Evolutionary conservation across 2,797 vertebrate species (phyloP), one percentile per base, ranked within the genome.

Genomic region (Momotus momota): DNA sequence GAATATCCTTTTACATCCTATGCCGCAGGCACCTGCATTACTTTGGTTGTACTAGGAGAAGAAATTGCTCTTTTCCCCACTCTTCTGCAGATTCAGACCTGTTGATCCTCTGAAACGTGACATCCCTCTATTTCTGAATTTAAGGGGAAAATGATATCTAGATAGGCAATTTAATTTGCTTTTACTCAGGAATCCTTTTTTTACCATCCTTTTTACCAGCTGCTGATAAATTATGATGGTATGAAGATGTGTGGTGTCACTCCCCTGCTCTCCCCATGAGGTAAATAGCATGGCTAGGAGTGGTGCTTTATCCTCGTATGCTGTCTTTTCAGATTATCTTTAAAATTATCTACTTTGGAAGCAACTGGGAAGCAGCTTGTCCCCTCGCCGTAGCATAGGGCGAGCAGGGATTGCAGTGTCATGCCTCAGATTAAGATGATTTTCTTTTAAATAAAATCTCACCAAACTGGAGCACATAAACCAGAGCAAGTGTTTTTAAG

Each of bases 381-480:
- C 10, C 25, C 8, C 10, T 75, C 1, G 0, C 9, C 3, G 3
- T 52, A 46, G 60, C 35, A 16, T 25, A 31, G 43, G n/a, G 46
- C 3, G 12, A 62, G 18, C 22, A 26, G 51, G 33, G n/a, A 57
- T 51, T 25, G 33, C n/a, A 61, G 51, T 70, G 26, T 58, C 49
- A 26, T 55, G 33, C 1, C 0, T 73, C 66, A 74, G 77, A 66
- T 41, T 71, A 21, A 43, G 38, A 66, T 40, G 3, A 33, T 83
- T 78, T 82, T 14, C 61, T 93, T 91, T 86, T 43, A 72, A 61
- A 43, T 52, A 29, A 85, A 67, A 69, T 75, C 38, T 81, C 58
- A 62, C 43, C 57, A 14, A 41, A 60, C 16, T 35, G 52, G 14
- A 86, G 22, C 0, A 0, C 26, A 26, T 48, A 41, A 93, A 79